Evolutionary conservation across 2,797 vertebrate genomes (phyloP).

Genomic region (Clarias fuscus): DNA sequence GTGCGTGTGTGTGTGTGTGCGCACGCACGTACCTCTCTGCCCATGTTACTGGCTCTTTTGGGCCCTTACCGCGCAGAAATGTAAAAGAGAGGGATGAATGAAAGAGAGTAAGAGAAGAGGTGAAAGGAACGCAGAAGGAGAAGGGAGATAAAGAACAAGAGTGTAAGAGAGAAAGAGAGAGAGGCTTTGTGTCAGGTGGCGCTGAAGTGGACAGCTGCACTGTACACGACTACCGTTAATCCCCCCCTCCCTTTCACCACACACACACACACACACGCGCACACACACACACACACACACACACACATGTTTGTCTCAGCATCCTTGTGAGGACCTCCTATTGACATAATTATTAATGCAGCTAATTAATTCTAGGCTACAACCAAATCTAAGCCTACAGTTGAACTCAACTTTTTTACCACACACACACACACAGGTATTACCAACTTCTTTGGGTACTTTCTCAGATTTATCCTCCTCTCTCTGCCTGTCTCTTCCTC

Average conservation of each 20-base stretch:
- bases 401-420: neutral
- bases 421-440: neutral
- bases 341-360: neutral
- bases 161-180: slow-evolving; percentile 36
- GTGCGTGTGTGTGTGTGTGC: slow-evolving; percentile 13
- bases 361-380: neutral
- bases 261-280: neutral
- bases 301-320: neutral
- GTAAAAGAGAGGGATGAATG: neutral
- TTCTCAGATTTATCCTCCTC: neutral
- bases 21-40: neutral
- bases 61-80: slow-evolving; percentile 14
- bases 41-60: slow-evolving; percentile 28
- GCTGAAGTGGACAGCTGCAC: slow-evolving; percentile 60
- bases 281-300: neutral
- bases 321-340: neutral
- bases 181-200: slow-evolving; percentile 57
- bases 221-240: slow-evolving; percentile 47
- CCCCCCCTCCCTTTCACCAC: neutral
- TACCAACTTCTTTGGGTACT: neutral
- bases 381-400: neutral
- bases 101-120: slow-evolving; percentile 59
- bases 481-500: neutral
- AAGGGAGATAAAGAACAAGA: slow-evolving; percentile 46
- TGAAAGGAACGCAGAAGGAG: slow-evolving; percentile 25